A percentile compares a stretch with the other conserved stretches of the same genome.
phyloP scores from a whole-genome alignment of 2,113 vertebrate genomes.

The Channa maculata region DNA sequence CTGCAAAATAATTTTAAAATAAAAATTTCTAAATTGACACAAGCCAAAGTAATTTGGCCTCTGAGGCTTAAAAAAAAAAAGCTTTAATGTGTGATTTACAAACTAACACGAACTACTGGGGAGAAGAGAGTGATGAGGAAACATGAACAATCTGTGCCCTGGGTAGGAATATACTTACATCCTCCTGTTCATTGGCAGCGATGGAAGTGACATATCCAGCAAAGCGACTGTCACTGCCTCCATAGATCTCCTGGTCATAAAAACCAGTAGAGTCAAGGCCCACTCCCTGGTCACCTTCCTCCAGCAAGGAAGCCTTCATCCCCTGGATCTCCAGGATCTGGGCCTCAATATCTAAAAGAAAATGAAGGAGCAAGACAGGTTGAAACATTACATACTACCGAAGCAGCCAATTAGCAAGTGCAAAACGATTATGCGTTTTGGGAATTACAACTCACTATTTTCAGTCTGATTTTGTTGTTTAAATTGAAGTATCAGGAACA shows the following conservation, averaged over 20 bases:
- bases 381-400: not conserved
- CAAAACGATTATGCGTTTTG: too few relatives aligned
- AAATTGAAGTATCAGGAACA: too few relatives aligned
- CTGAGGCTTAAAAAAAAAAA: too few relatives aligned
- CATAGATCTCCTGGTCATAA: slow-evolving; percentile 98
- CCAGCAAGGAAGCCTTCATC: slow-evolving; percentile 91
- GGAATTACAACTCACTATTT: too few relatives aligned
- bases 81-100: not conserved
- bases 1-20: too few relatives aligned
- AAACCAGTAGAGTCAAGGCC: slow-evolving; percentile 97
- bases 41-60: too few relatives aligned
- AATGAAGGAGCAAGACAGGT: fast-evolving
- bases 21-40: too few relatives aligned
- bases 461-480: too few relatives aligned
- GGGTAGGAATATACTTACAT: slow-evolving; percentile 84
- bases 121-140: not conserved
- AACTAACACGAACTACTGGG: not conserved
- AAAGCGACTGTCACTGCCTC: slow-evolving; percentile 97
- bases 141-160: not conserved
- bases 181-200: slow-evolving; percentile 97
- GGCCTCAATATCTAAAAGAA: slow-evolving; percentile 93
- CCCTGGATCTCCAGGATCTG: slow-evolving; percentile 99
- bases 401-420: too few relatives aligned
- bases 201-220: slow-evolving; percentile 98
- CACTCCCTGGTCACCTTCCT: slow-evolving; percentile 93